A percentile compares a stretch with the other conserved stretches of the same genome.
Conservation (phyloP, 2,797 vertebrate genomes). For the Enteromius argenteus region DNA sequence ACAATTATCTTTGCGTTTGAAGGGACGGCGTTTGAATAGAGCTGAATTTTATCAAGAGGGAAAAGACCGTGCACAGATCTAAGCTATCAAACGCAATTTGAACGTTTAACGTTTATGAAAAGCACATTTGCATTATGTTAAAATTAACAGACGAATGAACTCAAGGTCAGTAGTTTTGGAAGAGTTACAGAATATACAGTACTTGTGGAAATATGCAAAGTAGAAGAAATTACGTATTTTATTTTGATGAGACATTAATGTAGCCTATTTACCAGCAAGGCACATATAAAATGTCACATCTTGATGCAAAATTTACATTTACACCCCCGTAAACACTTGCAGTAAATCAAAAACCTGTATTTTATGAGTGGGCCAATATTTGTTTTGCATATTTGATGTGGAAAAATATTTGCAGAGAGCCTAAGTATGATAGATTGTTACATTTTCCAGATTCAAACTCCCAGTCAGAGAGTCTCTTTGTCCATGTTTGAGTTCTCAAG, state of each 20-base stretch:
- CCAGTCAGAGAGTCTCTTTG: slow-evolving; percentile 55
- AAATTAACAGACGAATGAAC: neutral
- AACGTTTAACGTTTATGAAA: neutral
- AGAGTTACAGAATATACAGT: neutral
- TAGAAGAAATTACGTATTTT: neutral
- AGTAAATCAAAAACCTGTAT: slow-evolving; percentile 29
- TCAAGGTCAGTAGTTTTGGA: neutral
- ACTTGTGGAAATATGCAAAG: neutral
- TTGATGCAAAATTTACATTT: slow-evolving; percentile 18
- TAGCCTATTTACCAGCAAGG: slow-evolving; percentile 15
- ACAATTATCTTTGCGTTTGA: slow-evolving; percentile 30
- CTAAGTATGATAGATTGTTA: slow-evolving; percentile 51
- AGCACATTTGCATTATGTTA: neutral
- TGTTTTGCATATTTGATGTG: slow-evolving; percentile 39
- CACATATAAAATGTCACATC: slow-evolving; percentile 22
- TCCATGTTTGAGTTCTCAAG: slow-evolving; percentile 48
- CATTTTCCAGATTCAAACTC: slow-evolving; percentile 48
- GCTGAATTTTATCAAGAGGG: neutral
- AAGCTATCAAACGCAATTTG: slow-evolving; percentile 19
- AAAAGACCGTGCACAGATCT: neutral
- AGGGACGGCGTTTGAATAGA: slow-evolving; percentile 1
- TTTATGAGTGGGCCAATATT: slow-evolving; percentile 43
- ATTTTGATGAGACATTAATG: slow-evolving; percentile 22
- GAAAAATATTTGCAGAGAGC: slow-evolving; percentile 56
- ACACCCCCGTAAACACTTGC: slow-evolving; percentile 7